Base-by-base conservation (phyloP, 2,113 vertebrate genomes). In the Oryctolagus cuniculus region DNA sequence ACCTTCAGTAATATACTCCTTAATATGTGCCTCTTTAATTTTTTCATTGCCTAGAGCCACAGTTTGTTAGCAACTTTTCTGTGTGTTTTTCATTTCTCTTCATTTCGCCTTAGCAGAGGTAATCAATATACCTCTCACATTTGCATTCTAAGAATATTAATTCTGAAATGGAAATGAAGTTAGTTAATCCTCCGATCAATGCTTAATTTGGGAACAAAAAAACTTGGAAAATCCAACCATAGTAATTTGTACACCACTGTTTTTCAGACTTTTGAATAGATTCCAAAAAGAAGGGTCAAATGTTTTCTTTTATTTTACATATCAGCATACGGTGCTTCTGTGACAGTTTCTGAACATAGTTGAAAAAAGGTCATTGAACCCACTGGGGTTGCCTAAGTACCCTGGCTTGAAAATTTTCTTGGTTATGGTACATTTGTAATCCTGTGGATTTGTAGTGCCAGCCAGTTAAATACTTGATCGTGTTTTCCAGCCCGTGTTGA, bases 141-240 rank as follows among this genome's bases (percentile, higher is more conserved):
- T 31, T 63, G 12, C 4, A 85, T 94, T 91, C n/a, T 86, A 49
- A 86, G 61, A 78, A 64, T 78, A 89, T 61, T 63, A 87, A 87
- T 80, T 88, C 51, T 63, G 10, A 88, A 88, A 77, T 55, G n/a
- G 31, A 94, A 95, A 93, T 24, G 58, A 89, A 13, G 27, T 61
- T 53, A 91, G 31, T 58, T 83, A 51, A 95, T 73, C 24, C 78
- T 87, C 31, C 12, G 49, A 29, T 12, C 17, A 34, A n/a, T 93
- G 17, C 38, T 72, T 72, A 64, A 79, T 25, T 51, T 58, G 58
- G 51, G 89, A 70, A 91, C 24, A 31, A 85, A 93, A 70, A 73
- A 67, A 69, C 24, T 44, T 72, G 36, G 87, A 87, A 77, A 10
- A 25, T 94, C 36, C 34, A 69, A 19, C 19, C 51, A 7, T 63